Evolutionary conservation across 2,888 invertebrate species (phyloP).

Genomic region (Melinaea marsaeus): DNA sequence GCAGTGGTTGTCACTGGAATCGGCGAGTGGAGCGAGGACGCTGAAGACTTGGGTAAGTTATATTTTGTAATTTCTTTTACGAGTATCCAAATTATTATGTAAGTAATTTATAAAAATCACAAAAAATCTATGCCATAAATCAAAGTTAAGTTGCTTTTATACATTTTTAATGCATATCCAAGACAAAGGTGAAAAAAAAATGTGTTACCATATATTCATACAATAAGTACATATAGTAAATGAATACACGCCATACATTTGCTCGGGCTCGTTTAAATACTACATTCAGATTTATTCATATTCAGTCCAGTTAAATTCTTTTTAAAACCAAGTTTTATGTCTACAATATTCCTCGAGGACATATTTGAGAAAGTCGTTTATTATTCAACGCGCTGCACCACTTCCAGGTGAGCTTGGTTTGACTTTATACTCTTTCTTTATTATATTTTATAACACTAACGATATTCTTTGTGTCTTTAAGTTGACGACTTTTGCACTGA

Average conservation of each 20-base stretch:
- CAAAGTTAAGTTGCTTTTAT: too few species aligned
- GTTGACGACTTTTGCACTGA: not conserved
- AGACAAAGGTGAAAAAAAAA: too few species aligned
- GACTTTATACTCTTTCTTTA: conserved; percentile 31
- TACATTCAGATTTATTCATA: conserved; percentile 8
- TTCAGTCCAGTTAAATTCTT: conserved; percentile 10
- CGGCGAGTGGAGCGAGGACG: conserved; percentile 73
- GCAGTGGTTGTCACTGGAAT: conserved; percentile 56
- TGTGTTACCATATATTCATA: too few species aligned
- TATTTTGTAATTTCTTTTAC: not conserved
- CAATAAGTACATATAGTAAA: too few species aligned
- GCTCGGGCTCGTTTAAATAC: not conserved
- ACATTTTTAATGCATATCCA: too few species aligned
- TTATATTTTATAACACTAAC: conserved; percentile 30
- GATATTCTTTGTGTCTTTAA: conserved; percentile 4
- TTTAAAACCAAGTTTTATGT: conserved; percentile 18
- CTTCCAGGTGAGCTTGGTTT: conserved; percentile 31
- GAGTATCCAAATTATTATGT: too few species aligned
- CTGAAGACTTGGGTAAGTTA: conserved; percentile 68
- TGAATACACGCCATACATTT: too few species aligned
- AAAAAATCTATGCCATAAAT: too few species aligned
- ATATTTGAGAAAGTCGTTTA: conserved; percentile 22
- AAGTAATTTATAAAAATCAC: too few species aligned
- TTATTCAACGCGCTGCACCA: conserved; percentile 31
- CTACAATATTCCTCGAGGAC: conserved; percentile 21